Percentiles rank a stretch among this genome's conserved stretches.
These are phyloP conservation scores for Phallusia fumigata DNA, from an alignment of 23 tunicate genomes.

Conservation along the genomic window DNA sequence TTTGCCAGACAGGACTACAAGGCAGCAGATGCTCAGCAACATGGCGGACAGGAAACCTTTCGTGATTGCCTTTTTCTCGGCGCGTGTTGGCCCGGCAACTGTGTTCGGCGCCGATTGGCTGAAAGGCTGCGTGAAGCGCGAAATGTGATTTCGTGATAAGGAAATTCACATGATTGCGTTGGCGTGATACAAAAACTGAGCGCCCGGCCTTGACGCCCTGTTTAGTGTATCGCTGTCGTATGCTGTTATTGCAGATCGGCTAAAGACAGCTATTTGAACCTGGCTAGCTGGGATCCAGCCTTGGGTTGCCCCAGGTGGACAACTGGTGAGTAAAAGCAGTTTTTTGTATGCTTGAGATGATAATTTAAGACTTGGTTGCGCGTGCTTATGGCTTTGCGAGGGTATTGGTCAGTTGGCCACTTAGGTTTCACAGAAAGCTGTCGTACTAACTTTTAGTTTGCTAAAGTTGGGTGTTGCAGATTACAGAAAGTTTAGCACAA, in stretches of 20 bases:
- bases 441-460: too few relatives aligned
- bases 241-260: not conserved
- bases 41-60: constrained; percentile 7
- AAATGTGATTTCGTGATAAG: constrained; percentile 2
- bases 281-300: not conserved
- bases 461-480: too few relatives aligned
- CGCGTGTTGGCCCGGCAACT: not conserved
- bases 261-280: not conserved
- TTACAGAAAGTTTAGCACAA: too few relatives aligned
- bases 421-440: not conserved
- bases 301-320: not conserved
- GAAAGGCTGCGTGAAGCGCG: not conserved
- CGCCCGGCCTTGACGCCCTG: not conserved
- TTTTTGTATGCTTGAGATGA: too few relatives aligned
- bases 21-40: not conserved
- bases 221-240: not conserved
- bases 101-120: not conserved
- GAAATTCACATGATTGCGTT: constrained; percentile 3
- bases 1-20: too few relatives aligned
- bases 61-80: constrained; percentile 13
- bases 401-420: constrained; percentile 2
- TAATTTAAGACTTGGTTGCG: too few relatives aligned
- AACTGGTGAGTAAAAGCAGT: not conserved
- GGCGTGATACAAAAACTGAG: constrained; percentile 11
- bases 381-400: too few relatives aligned